Percentiles rank a stretch among this genome's conserved stretches.
Conservation (phyloP, 92 coral and sea anemone genomes). For the Virgularia gustaviana region DNA sequence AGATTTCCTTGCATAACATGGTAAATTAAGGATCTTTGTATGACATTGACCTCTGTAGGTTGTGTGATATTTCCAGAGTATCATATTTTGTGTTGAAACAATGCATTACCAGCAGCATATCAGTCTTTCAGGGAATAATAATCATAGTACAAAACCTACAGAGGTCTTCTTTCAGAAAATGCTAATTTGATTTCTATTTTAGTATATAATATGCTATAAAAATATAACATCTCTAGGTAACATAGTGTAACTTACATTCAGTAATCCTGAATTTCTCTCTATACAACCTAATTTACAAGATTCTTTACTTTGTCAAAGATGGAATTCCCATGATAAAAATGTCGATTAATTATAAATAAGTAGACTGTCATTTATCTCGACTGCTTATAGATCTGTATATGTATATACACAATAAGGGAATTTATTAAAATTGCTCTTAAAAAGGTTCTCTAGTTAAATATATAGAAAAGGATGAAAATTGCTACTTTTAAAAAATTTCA, state of each 20-base stretch:
- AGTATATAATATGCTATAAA: not conserved
- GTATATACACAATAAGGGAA: not conserved
- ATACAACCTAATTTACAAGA: not conserved
- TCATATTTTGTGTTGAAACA: too few species aligned
- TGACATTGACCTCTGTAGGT: too few species aligned
- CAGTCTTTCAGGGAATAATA: too few species aligned
- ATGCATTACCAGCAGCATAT: too few species aligned
- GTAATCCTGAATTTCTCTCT: too few species aligned
- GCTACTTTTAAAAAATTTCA: not conserved
- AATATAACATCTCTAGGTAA: not conserved
- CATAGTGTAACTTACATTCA: too few species aligned
- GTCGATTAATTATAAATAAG: not conserved
- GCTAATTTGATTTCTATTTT: too few species aligned
- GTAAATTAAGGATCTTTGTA: too few species aligned
- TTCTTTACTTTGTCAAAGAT: constrained; percentile 1
- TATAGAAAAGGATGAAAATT: not conserved
- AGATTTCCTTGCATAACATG: too few species aligned
- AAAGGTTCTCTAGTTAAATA: not conserved
- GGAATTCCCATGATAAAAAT: not conserved
- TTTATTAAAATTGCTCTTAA: not conserved
- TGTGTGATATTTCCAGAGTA: too few species aligned
- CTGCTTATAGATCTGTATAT: not conserved
- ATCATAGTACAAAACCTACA: too few species aligned
- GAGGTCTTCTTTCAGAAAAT: too few species aligned
- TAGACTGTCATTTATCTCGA: not conserved